These are phyloP conservation scores for Tauraco erythrolophus DNA, from an alignment of 2,113 vertebrate species.

Conservation along the genomic window DNA sequence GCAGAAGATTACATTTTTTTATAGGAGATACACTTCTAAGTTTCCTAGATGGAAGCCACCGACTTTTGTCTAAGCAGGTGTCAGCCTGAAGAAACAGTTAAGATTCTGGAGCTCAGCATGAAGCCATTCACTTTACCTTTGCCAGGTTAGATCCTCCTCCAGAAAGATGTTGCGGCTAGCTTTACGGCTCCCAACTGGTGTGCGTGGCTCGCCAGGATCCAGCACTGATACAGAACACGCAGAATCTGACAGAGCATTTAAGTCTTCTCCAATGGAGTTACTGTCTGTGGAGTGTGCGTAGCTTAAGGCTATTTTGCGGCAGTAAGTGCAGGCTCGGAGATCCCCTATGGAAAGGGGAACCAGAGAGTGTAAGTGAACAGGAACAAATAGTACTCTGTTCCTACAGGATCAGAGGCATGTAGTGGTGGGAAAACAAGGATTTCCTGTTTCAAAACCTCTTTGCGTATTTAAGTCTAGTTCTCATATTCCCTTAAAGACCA, in stretches of 20 bases:
- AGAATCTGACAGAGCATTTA: slow-evolving; percentile 91
- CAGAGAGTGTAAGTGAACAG: neutral
- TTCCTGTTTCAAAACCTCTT: slow-evolving; percentile 48
- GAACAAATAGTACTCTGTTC: slow-evolving; percentile 3
- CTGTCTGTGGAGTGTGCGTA: slow-evolving; percentile 96
- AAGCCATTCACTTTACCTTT: slow-evolving; percentile 81
- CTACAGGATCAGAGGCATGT: slow-evolving; percentile 3
- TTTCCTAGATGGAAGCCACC: neutral
- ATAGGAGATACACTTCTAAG: neutral
- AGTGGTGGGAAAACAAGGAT: neutral
- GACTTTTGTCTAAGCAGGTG: neutral
- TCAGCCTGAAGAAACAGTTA: neutral
- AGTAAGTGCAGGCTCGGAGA: slow-evolving; percentile 96
- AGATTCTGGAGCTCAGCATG: neutral
- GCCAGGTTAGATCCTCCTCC: slow-evolving; percentile 95
- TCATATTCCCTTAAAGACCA: slow-evolving; percentile 1
- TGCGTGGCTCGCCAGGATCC: slow-evolving; percentile 92
- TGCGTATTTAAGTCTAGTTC: neutral
- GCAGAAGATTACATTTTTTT: neutral
- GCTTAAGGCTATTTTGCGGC: slow-evolving; percentile 94
- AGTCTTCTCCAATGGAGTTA: slow-evolving; percentile 92
- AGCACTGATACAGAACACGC: slow-evolving; percentile 84
- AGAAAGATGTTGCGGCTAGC: slow-evolving; percentile 96
- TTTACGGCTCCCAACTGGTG: slow-evolving; percentile 92
- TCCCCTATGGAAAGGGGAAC: slow-evolving; percentile 82